Conservation (phyloP, 64 coral and sea anemone species). For the Montipora capricornis region DNA sequence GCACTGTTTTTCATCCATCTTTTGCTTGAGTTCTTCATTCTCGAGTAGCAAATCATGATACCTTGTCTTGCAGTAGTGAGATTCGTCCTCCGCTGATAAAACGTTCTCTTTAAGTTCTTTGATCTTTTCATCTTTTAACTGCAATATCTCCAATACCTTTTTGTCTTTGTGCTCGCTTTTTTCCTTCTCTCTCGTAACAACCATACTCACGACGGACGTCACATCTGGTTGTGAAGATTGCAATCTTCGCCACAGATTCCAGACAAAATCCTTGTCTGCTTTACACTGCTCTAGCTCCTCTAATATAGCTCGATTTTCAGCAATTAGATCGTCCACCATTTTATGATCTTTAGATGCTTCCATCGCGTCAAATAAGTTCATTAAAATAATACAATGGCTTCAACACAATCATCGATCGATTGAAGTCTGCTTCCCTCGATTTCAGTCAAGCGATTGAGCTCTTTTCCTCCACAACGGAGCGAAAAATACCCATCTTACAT, state of each 20-base stretch:
- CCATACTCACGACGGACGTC: conserved; percentile 93
- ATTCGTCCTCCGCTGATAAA: neutral
- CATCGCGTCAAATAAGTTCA: neutral
- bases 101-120: conserved; percentile 73
- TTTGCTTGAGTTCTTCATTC: conserved; percentile 90
- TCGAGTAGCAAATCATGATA: conserved; percentile 88
- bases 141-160: conserved; percentile 87
- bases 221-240: conserved; percentile 92
- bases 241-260: conserved; percentile 97
- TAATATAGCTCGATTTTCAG: conserved; percentile 64
- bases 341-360: conserved; percentile 1
- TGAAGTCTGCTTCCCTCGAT: neutral
- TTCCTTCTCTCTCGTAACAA: conserved; percentile 90
- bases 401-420: neutral
- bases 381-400: neutral
- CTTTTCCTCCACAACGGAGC: neutral
- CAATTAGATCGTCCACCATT: conserved; percentile 54
- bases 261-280: conserved; percentile 98
- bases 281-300: conserved; percentile 85
- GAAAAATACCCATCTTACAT: neutral
- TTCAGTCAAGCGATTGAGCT: neutral
- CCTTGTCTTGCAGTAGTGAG: conserved; percentile 38
- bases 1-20: conserved; percentile 65
- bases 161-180: conserved; percentile 87
- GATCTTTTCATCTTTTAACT: conserved; percentile 96